phyloP scores from a whole-genome alignment of 2,888 invertebrate genomes.

The Hetaerina titia region DNA sequence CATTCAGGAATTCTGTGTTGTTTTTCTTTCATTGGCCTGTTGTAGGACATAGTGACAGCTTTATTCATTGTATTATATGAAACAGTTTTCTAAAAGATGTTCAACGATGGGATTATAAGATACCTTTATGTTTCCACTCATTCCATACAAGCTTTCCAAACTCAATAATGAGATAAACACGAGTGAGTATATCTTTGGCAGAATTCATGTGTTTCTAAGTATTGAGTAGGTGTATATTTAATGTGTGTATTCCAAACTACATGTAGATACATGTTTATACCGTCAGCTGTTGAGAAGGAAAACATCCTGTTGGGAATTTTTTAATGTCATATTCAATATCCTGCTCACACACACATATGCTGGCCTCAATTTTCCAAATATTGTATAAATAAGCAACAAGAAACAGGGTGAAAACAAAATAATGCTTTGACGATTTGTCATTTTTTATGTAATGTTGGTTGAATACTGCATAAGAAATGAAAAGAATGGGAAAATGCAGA shows the following conservation, averaged over 20 bases:
- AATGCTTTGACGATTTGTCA: slow-evolving; percentile 61
- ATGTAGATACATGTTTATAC: slow-evolving; percentile 60
- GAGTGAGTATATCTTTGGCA: slow-evolving; percentile 53
- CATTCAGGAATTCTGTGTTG: slow-evolving; percentile 54
- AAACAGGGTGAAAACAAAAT: slow-evolving; percentile 62
- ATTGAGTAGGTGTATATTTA: slow-evolving; percentile 55
- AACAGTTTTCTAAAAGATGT: slow-evolving; percentile 55
- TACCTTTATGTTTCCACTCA: slow-evolving; percentile 57
- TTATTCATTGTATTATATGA: slow-evolving; percentile 43
- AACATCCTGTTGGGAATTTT: slow-evolving; percentile 49
- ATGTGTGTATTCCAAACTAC: slow-evolving; percentile 64
- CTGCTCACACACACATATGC: slow-evolving; percentile 62
- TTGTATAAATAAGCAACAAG: slow-evolving; percentile 59
- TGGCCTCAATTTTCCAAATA: slow-evolving; percentile 55
- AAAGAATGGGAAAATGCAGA: slow-evolving; percentile 51
- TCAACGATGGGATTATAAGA: slow-evolving; percentile 32
- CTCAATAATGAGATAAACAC: slow-evolving; percentile 38
- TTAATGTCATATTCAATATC: slow-evolving; percentile 60
- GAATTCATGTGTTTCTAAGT: slow-evolving; percentile 61
- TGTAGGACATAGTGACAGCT: slow-evolving; percentile 28
- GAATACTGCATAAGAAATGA: slow-evolving; percentile 57
- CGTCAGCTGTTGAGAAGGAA: slow-evolving; percentile 42
- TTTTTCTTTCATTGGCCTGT: slow-evolving; percentile 60
- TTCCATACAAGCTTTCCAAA: slow-evolving; percentile 53
- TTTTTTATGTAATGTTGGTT: slow-evolving; percentile 57